These are phyloP conservation scores for Callyntrura guangdongensis DNA, from an alignment of 2,888 invertebrate species.

Conservation along the genomic window DNA sequence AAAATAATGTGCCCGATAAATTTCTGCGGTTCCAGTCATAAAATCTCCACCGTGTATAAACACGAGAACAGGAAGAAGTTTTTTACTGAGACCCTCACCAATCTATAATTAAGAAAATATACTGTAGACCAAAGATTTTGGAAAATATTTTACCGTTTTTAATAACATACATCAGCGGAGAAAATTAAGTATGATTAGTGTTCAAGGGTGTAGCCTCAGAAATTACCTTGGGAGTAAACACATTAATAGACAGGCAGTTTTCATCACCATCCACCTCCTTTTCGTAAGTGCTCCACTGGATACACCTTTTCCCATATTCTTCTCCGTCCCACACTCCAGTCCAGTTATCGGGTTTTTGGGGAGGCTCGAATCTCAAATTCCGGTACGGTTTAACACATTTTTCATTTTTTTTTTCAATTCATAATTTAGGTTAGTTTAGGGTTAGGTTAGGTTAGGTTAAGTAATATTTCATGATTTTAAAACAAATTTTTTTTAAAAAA, in stretches of 20 bases:
- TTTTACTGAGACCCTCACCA: constrained; percentile 78
- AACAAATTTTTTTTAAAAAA: background rate
- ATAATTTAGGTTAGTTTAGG: background rate
- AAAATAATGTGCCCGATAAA: constrained; percentile 79
- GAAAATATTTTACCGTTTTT: too few species aligned
- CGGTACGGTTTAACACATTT: too few species aligned
- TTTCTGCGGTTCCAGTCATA: constrained; percentile 78
- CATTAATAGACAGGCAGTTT: constrained; percentile 78
- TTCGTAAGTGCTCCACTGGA: constrained; percentile 81
- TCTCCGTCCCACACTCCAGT: constrained; percentile 77
- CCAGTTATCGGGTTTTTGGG: constrained; percentile 81
- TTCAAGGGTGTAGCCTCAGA: too few species aligned
- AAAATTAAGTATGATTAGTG: too few species aligned
- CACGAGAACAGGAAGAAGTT: constrained; percentile 77
- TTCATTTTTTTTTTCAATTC: too few species aligned
- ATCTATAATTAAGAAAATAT: too few species aligned
- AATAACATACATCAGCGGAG: too few species aligned
- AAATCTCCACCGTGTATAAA: constrained; percentile 79
- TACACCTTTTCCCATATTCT: constrained; percentile 81
- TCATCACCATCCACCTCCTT: constrained; percentile 81
- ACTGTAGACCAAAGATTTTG: too few species aligned
- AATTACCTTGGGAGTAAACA: constrained; percentile 81
- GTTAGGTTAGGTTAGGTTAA: background rate
- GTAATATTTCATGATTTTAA: constrained; percentile 20
- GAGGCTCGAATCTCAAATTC: constrained; percentile 65